phyloP scores from a whole-genome alignment of 2,888 invertebrate species.

The Autographa pulchrina region DNA sequence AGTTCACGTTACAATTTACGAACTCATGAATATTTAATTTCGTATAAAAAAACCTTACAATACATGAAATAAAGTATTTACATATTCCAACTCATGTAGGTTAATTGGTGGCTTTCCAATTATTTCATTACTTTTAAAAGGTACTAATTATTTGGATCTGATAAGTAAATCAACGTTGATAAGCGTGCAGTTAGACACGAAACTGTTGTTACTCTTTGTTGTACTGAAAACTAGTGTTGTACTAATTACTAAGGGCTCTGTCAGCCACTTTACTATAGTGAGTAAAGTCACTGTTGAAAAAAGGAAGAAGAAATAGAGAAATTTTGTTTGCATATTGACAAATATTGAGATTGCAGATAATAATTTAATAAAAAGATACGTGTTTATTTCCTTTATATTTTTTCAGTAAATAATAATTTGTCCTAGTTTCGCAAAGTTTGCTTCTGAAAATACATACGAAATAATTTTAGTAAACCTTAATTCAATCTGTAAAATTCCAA shows the following conservation, averaged over 20 bases:
- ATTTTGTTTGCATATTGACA: too few relatives aligned
- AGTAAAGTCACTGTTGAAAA: too few relatives aligned
- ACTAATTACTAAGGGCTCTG: conserved; percentile 38
- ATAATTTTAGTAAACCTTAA: too few relatives aligned
- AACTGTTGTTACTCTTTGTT: conserved; percentile 50
- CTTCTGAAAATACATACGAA: background rate
- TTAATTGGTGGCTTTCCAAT: conserved; percentile 55
- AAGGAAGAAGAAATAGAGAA: too few relatives aligned
- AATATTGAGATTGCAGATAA: too few relatives aligned
- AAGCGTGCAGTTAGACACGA: conserved; percentile 65
- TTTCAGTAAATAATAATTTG: too few relatives aligned
- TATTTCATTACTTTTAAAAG: conserved; percentile 60
- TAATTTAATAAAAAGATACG: too few relatives aligned
- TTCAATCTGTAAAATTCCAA: background rate
- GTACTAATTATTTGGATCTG: conserved; percentile 63
- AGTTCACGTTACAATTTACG: background rate
- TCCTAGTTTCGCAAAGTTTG: too few relatives aligned
- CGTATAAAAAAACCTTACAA: background rate
- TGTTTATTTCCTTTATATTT: too few relatives aligned
- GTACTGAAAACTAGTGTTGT: conserved; percentile 30
- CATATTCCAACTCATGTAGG: conserved; percentile 47
- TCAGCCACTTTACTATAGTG: background rate
- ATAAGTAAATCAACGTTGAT: conserved; percentile 63
- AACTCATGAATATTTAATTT: background rate
- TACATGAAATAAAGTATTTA: conserved; percentile 25